Base-by-base conservation (phyloP, 2,797 vertebrate species). In the Muraenolepis orangiensis region DNA sequence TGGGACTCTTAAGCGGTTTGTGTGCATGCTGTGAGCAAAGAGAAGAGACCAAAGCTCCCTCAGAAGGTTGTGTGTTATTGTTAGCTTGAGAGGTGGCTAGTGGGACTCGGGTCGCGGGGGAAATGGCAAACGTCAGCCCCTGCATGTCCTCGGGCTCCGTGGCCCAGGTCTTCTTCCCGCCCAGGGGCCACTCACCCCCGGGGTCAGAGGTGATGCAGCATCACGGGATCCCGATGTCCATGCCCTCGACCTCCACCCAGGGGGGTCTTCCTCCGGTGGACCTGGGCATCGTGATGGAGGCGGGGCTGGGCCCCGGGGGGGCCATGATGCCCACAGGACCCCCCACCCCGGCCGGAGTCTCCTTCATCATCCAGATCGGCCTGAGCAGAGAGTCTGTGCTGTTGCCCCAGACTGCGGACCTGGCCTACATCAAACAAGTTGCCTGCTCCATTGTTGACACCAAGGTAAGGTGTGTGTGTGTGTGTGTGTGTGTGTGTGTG, bases 371-470 rank as follows among this genome's bases (percentile, higher is more conserved):
- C 89, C 96, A 97, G 92, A 96, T 97, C 29, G 96, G 96, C 16
- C 89, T 97, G 83, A 96, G 95, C 69, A 92, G 96, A 68, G 95
- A 97, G 80, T 95, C 95, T 3, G 95, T 97, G 75, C 83, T 96
- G 81, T 82, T 96, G 84, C 95, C 95, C 0, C 90, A 92, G 23
- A 88, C 89, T 13, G 94, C 94, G 0, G 96, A 96, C 86, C 79
- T 97, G 87, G 95, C 95, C 68, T 95, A 95, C 12, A 93, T 97
- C 75, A 97, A 96, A 78, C 95, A 97, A 76, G 93, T 97, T 1
- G 95, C 96, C 83, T 97, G 96, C 84, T 97, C 96, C 80, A 96
- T 97, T 70, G 96, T 97, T 75, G 96, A 97, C 87, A 95, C 95
- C 86, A 97, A 97, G 95, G 96, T 97, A 87, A 81, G 93, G 82